Conservation (phyloP, 2,797 vertebrate species). For the Gobio occitaniae region DNA sequence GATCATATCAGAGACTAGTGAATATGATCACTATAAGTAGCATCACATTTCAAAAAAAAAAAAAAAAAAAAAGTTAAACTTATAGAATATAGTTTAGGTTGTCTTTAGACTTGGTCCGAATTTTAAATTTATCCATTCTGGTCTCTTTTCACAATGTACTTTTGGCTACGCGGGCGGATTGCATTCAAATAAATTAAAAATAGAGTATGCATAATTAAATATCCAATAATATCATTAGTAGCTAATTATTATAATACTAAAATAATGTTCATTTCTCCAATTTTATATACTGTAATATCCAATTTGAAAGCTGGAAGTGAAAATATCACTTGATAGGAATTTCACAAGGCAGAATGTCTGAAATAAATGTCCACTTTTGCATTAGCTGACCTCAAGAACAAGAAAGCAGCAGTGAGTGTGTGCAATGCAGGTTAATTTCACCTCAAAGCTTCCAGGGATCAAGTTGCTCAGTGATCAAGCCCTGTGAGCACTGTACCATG, state of each 20-base stretch:
- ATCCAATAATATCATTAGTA: too few relatives aligned
- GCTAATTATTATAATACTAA: too few relatives aligned
- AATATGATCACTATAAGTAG: neutral
- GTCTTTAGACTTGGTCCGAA: neutral
- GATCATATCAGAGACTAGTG: neutral
- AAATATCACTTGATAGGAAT: neutral
- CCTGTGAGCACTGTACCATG: slow-evolving; percentile 19
- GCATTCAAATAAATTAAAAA: neutral
- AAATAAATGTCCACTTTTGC: neutral
- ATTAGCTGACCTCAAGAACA: neutral
- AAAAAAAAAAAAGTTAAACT: neutral
- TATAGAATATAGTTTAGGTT: too few relatives aligned
- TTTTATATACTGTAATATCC: too few relatives aligned
- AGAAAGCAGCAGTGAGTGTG: neutral
- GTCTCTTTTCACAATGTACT: neutral
- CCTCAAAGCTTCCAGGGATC: slow-evolving; percentile 13
- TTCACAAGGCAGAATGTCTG: neutral
- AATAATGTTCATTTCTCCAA: too few relatives aligned
- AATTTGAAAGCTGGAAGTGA: too few relatives aligned
- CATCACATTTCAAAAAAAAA: neutral
- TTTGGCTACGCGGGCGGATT: neutral
- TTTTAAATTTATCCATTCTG: neutral
- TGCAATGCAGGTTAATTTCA: neutral
- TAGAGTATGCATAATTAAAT: neutral
- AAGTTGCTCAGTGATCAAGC: slow-evolving; percentile 22